These are phyloP conservation scores for Anoplolepis gracilipes DNA, from an alignment of 1,140 invertebrate genomes.

Conservation along the genomic window DNA sequence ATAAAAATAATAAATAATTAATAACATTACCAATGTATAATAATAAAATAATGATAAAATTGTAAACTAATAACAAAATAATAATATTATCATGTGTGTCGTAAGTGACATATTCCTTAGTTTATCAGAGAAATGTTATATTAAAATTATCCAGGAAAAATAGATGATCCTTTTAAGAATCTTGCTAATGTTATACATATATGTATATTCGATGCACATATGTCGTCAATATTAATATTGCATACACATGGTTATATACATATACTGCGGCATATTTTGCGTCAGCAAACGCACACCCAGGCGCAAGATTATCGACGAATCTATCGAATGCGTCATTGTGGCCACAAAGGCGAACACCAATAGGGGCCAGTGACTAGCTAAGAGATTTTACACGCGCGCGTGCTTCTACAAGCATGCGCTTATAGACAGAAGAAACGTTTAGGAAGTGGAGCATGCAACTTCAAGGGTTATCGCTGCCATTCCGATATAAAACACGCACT, in stretches of 20 bases:
- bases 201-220: neutral
- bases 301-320: conserved; percentile 16
- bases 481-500: conserved; percentile 21
- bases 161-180: neutral
- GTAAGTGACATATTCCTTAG: neutral
- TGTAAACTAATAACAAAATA: neutral
- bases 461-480: conserved; percentile 39
- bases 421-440: neutral
- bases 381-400: conserved; percentile 43
- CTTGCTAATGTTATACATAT: neutral
- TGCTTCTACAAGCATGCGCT: conserved; percentile 18
- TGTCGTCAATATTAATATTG: neutral
- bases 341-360: conserved; percentile 1
- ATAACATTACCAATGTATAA: neutral
- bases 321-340: conserved; percentile 44
- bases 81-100: neutral
- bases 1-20: too few species aligned
- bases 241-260: neutral
- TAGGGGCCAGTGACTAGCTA: neutral
- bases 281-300: neutral
- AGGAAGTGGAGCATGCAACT: conserved; percentile 19
- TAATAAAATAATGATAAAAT: neutral
- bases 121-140: neutral
- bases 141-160: conserved; percentile 1
- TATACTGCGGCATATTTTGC: neutral